Evolutionary conservation across 2,113 vertebrate species (phyloP), one percentile per base, ranked within the genome.

Genomic region (Burhinus oedicnemus): DNA sequence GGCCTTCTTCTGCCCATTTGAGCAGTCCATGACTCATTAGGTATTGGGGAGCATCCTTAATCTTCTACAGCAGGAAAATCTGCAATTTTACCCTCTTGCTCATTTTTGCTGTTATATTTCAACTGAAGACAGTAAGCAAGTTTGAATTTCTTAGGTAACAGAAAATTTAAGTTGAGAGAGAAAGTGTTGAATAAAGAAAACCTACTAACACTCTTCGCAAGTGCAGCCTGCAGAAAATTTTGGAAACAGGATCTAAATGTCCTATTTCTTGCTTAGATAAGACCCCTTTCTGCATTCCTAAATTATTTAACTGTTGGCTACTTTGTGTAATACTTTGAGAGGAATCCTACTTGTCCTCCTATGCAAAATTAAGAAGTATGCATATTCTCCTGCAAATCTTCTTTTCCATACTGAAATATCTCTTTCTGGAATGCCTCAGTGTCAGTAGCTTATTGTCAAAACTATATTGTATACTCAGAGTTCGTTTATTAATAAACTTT

Each of bases 1-100:
- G 47, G 38, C 26, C 23, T 75, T 52, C 42, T 25, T 70, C 36
- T 70, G 15, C 22, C 57, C 18, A 25, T 22, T 7, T 58, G 70
- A 85, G 49, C 30, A 80, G 38, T 38, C 20, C 32, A 5, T 72
- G 61, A 8, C 16, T 80, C 18, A 25, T 18, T 32, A 62, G 11
- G 4, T 22, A 20, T 44, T 0, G 0, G 8, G 15, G 6, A 77
- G 1, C n/a, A 55, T 45, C 55, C 44, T 66, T 45, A 52, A 47
- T 69, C 12, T 72, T 85, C 30, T 29, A 13, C 0, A 2, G 9
- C 30, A 83, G 5, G 17, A 23, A 89, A 78, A 62, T 58, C 9
- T 81, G 11, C 17, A 51, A n/a, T 70, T 89, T 72, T 45, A 23
- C 9, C 16, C 8, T 25, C 57, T 70, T 80, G 36, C 14, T 76